Evolutionary conservation across 2,888 invertebrate species (phyloP), one percentile per base, ranked within the genome.

Genomic region (Acrocyrtus sp.): DNA sequence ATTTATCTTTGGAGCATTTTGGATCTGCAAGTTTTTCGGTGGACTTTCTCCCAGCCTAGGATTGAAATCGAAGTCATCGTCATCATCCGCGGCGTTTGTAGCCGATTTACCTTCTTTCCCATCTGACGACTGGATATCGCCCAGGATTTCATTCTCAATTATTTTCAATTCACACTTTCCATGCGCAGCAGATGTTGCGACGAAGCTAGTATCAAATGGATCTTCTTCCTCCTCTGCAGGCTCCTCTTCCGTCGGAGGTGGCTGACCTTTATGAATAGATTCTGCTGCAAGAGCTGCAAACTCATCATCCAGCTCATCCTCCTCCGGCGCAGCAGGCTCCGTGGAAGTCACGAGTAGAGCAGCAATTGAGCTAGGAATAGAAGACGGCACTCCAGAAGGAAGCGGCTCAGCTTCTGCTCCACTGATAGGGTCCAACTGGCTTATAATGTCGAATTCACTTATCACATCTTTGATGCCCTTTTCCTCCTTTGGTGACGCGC

Each of bases 231-330:
- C 81, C 24, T 78, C 61, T 8, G 22, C 27, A 17, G 17, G n/a
- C 10, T 12, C n/a, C 12, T 27, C 56, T 22, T 85, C 86, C 82
- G 84, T 88, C 87, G 84, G 82, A 19, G 84, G 82, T 57, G 84
- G 81, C 85, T 27, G 87, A 73, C 86, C 84, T 82, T 89, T 90
- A 2, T 86, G 86, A 80, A 92, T 85, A 24, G 92, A 92, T 84
- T 92, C 91, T n/a, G 90, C 88, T 19, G 93, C 93, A 86, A 93
- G 84, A 82, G 89, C 87, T 34, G 91, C 90, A 84, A 93, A 93
- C 85, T 93, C 93, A 82, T 92, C 91, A 82, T 91, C 88, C 81
- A 91, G 89, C 78, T 89, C 89, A 79, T 90, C 90, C 56, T 87
- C 87, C 29, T 81, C 81, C 76, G 75, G 79, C 27, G 74, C 67